phyloP scores from a whole-genome alignment of 2,797 vertebrate species.

The Enteromius thamalakanensis region DNA sequence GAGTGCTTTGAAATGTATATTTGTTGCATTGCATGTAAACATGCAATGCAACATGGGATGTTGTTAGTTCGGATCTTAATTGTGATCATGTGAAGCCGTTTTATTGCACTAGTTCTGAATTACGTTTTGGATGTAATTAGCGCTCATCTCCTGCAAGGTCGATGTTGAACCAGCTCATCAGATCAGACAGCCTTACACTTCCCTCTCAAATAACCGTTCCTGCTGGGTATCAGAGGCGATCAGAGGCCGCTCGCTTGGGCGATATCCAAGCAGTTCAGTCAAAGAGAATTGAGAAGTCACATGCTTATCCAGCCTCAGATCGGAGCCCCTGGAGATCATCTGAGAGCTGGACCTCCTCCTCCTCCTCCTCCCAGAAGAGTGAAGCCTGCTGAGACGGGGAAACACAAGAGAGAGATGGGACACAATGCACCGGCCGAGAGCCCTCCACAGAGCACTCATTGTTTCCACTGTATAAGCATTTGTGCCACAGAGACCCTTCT shows the following conservation, averaged over 20 bases:
- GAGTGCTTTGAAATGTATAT: neutral
- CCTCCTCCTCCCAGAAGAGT: conserved; percentile 3
- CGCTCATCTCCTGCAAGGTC: neutral
- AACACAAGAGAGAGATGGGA: conserved; percentile 29
- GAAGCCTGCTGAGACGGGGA: conserved; percentile 19
- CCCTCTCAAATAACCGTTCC: conserved; percentile 25
- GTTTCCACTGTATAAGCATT: conserved; percentile 43
- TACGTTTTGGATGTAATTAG: neutral
- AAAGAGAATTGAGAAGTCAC: conserved; percentile 21
- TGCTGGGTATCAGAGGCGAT: neutral
- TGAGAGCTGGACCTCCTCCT: conserved; percentile 33
- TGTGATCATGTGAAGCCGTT: neutral
- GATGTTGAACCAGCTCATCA: neutral
- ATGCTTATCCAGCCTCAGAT: conserved; percentile 31
- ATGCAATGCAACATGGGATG: neutral
- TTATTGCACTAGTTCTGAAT: neutral
- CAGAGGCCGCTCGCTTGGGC: neutral
- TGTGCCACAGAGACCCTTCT: conserved; percentile 31
- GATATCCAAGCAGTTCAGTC: conserved; percentile 7
- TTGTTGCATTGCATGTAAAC: neutral
- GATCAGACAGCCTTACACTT: neutral
- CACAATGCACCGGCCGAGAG: conserved; percentile 35
- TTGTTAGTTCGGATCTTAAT: neutral
- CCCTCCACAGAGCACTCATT: conserved; percentile 39
- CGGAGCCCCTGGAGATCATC: conserved; percentile 24